Evolutionary conservation across 2,797 vertebrate species (phyloP).

Genomic region (Pelochelys cantorii): DNA sequence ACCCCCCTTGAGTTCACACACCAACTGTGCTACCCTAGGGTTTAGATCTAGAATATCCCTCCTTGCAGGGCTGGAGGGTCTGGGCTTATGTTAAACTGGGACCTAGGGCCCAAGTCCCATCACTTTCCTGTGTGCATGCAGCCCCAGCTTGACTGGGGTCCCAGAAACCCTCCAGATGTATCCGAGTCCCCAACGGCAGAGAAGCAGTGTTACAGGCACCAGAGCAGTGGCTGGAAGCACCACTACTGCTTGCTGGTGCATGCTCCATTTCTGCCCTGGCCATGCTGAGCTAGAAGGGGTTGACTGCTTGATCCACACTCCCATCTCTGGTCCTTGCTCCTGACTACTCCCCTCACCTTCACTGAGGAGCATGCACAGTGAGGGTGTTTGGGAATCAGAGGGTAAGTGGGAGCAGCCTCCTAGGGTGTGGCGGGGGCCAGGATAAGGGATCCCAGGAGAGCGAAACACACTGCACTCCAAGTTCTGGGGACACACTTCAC

Average conservation of each 20-base stretch:
- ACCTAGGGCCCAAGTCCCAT: background rate
- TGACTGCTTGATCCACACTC: background rate
- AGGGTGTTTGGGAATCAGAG: too few species aligned
- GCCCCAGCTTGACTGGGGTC: background rate
- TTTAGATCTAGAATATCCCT: background rate
- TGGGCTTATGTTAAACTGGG: background rate
- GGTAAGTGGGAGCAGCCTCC: background rate
- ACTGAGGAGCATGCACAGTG: background rate
- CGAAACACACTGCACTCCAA: background rate
- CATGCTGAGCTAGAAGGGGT: background rate
- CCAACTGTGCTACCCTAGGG: background rate
- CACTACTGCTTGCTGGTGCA: background rate
- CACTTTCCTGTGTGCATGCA: background rate
- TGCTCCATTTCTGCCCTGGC: background rate
- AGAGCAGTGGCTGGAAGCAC: background rate
- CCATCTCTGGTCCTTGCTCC: background rate
- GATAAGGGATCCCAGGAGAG: background rate
- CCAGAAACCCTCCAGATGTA: background rate
- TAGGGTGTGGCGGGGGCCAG: too few species aligned
- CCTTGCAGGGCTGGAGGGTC: background rate
- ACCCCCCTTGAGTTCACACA: too few species aligned
- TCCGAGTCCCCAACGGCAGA: background rate
- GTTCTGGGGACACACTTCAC: background rate
- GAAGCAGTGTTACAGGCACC: background rate
- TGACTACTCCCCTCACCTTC: too few species aligned